A percentile compares a stretch with the other conserved stretches of the same genome.
phyloP scores from a whole-genome alignment of 2,113 vertebrate genomes.

The Ginglymostoma cirratum region DNA sequence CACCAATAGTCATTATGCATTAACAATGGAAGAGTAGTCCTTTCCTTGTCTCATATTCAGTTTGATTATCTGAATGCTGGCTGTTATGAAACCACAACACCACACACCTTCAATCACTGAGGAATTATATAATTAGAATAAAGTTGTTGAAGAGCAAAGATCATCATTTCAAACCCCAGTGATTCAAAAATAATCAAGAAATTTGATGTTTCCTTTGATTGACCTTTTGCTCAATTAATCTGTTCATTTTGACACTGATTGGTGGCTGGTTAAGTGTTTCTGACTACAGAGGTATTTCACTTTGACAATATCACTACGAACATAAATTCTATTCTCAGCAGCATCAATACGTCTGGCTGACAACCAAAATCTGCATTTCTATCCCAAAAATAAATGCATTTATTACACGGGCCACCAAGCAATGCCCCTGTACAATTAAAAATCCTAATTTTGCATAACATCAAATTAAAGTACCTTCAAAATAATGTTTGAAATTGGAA shows the following conservation, averaged over 20 bases:
- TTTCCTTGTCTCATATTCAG: neutral
- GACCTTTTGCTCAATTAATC: conserved; percentile 33
- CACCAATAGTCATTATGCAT: neutral
- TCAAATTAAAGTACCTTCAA: neutral
- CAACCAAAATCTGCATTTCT: neutral
- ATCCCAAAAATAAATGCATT: neutral
- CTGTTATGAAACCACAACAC: neutral
- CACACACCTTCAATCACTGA: neutral
- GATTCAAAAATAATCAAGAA: conserved; percentile 22
- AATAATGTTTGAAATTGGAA: neutral
- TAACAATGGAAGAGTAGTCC: neutral
- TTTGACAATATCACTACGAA: neutral
- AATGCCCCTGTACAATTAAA: neutral
- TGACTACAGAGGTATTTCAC: neutral
- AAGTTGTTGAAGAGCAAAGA: neutral
- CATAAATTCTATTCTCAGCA: neutral
- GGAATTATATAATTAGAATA: neutral
- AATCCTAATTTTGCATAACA: neutral
- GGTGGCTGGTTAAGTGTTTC: neutral
- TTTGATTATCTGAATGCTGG: neutral
- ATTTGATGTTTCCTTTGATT: conserved; percentile 33
- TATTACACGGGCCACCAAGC: neutral
- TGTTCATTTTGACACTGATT: neutral
- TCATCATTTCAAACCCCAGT: neutral
- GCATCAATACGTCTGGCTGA: neutral